Evolutionary conservation across 2,888 invertebrate genomes (phyloP).

Genomic region (Ormyrus rosae): DNA sequence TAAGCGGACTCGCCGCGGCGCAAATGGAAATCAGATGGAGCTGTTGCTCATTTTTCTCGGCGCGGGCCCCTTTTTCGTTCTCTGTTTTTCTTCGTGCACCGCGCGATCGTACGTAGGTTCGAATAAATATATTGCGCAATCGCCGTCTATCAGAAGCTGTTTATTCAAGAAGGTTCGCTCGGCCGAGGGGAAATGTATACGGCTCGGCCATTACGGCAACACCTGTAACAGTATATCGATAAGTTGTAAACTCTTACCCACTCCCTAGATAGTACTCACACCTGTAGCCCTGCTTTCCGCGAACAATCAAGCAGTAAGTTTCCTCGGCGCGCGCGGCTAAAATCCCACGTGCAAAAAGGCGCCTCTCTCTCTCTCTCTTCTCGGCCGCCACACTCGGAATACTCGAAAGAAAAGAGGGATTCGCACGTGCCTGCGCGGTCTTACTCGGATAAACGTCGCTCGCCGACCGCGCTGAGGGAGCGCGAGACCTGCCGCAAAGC

Average conservation of each 20-base stretch:
- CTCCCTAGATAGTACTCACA: conserved; percentile 48
- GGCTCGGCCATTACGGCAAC: too few relatives aligned
- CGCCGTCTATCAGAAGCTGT: too few relatives aligned
- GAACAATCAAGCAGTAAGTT: conserved; percentile 52
- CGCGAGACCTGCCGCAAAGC: conserved; percentile 25
- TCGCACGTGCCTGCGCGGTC: conserved; percentile 43
- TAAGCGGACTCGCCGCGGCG: conserved; percentile 6
- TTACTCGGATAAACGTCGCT: conserved; percentile 16
- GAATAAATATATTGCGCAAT: too few relatives aligned
- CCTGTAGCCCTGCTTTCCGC: conserved; percentile 51
- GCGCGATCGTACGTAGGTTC: too few relatives aligned
- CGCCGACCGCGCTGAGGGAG: too few relatives aligned
- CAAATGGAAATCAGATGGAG: conserved; percentile 20
- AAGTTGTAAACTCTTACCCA: conserved; percentile 27
- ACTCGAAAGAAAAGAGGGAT: conserved; percentile 3
- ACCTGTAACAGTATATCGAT: conserved; percentile 7
- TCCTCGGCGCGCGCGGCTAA: conserved; percentile 8
- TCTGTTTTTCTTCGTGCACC: background rate
- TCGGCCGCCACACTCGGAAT: background rate
- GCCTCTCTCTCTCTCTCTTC: background rate
- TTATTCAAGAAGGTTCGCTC: too few relatives aligned
- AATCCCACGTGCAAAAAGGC: conserved; percentile 17
- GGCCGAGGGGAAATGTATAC: too few relatives aligned
- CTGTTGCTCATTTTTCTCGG: background rate
- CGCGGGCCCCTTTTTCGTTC: background rate